These are phyloP conservation scores for Paracentrotus lividus DNA, from an alignment of 53 echinoderm and acorn worm species.

Conservation along the genomic window DNA sequence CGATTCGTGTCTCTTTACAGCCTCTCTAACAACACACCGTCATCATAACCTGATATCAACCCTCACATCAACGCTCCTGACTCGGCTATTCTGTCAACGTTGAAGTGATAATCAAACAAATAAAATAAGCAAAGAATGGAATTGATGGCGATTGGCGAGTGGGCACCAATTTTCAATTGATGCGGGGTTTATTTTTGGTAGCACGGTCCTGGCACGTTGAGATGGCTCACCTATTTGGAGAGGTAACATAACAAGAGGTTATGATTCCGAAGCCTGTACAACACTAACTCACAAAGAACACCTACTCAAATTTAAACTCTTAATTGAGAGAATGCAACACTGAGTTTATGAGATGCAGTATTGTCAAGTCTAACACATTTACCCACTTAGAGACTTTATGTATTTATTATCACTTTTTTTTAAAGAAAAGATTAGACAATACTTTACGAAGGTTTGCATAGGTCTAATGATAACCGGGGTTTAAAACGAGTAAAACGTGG, in stretches of 20 bases:
- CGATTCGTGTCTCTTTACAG: neutral
- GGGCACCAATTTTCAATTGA: constrained; percentile 27
- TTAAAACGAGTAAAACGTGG: too few species aligned
- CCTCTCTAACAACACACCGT: neutral
- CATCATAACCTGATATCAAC: neutral
- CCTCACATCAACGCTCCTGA: neutral
- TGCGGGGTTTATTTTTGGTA: constrained; percentile 22
- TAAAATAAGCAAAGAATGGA: constrained; percentile 41
- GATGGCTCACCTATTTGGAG: constrained; percentile 3
- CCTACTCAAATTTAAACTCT: neutral
- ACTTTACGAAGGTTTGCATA: too few species aligned
- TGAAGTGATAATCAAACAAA: constrained; percentile 52
- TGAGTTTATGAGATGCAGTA: too few species aligned
- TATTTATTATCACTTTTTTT: too few species aligned
- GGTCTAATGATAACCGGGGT: too few species aligned
- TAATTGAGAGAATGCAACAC: too few species aligned
- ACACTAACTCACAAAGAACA: neutral
- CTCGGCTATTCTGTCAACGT: constrained; percentile 57
- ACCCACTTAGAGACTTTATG: too few species aligned
- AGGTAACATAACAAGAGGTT: constrained; percentile 14
- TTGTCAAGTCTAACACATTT: too few species aligned
- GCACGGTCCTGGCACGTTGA: neutral
- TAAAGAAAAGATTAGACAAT: too few species aligned
- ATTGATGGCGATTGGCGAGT: constrained; percentile 14
- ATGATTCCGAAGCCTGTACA: neutral